Evolutionary conservation across 2,113 vertebrate genomes (phyloP).

Genomic region (Nicator chloris): DNA sequence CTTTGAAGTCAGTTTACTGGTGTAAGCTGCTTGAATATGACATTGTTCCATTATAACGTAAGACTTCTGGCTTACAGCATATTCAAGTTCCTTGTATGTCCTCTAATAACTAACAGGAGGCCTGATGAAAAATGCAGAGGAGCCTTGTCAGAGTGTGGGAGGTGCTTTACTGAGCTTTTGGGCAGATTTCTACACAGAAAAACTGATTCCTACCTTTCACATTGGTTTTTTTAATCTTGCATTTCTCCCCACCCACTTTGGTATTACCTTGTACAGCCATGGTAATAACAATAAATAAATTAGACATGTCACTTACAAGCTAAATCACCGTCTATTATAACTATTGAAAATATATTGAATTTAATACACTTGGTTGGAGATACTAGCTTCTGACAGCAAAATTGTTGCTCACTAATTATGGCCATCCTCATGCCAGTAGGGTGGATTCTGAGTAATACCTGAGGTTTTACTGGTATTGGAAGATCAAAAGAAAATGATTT

Average conservation of each 20-base stretch:
- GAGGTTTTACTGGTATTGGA: neutral
- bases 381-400: conserved; percentile 50
- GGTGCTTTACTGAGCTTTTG: conserved; percentile 22
- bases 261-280: conserved; percentile 12
- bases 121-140: conserved; percentile 5
- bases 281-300: conserved; percentile 43
- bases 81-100: neutral
- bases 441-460: neutral
- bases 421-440: neutral
- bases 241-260: conserved; percentile 10
- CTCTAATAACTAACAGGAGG: neutral
- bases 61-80: neutral
- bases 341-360: conserved; percentile 52
- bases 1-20: neutral
- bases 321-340: conserved; percentile 55
- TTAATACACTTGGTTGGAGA: conserved; percentile 54
- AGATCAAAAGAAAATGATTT: neutral
- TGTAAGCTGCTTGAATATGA: neutral
- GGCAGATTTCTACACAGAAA: neutral
- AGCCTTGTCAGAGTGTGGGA: neutral
- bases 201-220: neutral
- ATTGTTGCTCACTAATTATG: conserved; percentile 47
- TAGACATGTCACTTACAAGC: conserved; percentile 15
- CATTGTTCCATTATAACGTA: neutral
- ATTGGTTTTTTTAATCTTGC: neutral